Evolutionary conservation across 2,888 invertebrate species (phyloP), one percentile per base, ranked within the genome.

Genomic region (Scaptomyza flava): DNA sequence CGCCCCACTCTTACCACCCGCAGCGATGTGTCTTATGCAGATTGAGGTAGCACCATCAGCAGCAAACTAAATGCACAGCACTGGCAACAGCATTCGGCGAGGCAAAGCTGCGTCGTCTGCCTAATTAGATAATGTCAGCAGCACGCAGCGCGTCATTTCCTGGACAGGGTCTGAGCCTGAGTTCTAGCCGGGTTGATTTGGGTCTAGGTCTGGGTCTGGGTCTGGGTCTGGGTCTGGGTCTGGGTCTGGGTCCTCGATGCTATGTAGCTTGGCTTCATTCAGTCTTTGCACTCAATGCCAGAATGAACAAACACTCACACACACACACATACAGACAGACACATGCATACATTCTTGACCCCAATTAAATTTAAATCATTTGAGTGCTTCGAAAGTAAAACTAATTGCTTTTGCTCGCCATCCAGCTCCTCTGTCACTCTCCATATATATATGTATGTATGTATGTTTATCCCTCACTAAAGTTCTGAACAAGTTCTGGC

Each of bases 341-440:
- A 38, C 34, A 41, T 46, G 23, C 52, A 57, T 47, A 58, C 72
- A 74, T 74, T 74, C 77, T 72, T 81, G 89, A 78, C 74, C 81
- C 79, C 87, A 89, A 84, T 90, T 90, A 89, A 89, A 89, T 80
- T 90, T 89, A 89, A 87, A 81, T 88, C 78, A 88, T 86, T 77
- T 65, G 67, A 85, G 82, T 81, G 75, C 74, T 66, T 59, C 68
- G 71, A 65, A 86, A 82, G 89, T 80, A 72, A 82, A 88, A 82
- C 87, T 86, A 89, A 89, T 84, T 88, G 81, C 77, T 86, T 87
- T 86, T 68, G 62, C 74, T 14, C n/a, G 38, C 68, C 42, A 7
- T 36, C 52, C 42, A 5, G n/a, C 14, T 14, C 14, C 12, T 9
- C 53, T 36, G 34, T 23, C 54, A 20, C 33, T 12, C 41, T 9